Evolutionary conservation across 2,113 vertebrate genomes (phyloP).

Genomic region (Macquaria australasica): DNA sequence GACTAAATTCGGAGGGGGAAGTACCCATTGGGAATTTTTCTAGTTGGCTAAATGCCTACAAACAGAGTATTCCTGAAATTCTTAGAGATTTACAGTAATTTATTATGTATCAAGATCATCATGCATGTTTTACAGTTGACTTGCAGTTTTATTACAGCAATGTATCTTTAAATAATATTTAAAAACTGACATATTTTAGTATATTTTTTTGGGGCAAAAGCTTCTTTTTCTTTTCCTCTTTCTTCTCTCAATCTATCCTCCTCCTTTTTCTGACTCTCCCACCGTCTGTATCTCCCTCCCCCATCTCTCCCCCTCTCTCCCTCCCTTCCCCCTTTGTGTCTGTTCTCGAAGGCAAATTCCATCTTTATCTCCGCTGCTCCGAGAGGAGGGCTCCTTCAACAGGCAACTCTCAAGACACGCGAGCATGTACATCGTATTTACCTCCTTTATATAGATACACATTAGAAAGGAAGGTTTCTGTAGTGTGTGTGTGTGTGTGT

Average conservation of each 20-base stretch:
- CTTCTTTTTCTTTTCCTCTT: too few species aligned
- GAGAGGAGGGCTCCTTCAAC: slow-evolving; percentile 8
- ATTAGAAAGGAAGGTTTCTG: background rate
- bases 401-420: background rate
- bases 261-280: too few species aligned
- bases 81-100: background rate
- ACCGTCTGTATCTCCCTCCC: background rate
- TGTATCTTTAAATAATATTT: background rate
- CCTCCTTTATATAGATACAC: background rate
- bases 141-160: background rate
- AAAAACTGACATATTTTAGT: too few species aligned
- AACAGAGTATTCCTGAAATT: background rate
- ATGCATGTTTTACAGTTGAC: background rate
- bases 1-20: background rate
- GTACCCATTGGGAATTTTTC: background rate
- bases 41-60: too few species aligned
- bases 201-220: too few species aligned
- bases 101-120: background rate
- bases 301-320: background rate
- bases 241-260: too few species aligned
- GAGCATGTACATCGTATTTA: background rate
- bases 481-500: background rate
- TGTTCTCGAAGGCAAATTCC: slow-evolving; percentile 39
- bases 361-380: slow-evolving; percentile 58
- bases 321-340: background rate